Evolutionary conservation across 2,888 invertebrate species (phyloP), one percentile per base, ranked within the genome.

Genomic region (Philereme transversata): DNA sequence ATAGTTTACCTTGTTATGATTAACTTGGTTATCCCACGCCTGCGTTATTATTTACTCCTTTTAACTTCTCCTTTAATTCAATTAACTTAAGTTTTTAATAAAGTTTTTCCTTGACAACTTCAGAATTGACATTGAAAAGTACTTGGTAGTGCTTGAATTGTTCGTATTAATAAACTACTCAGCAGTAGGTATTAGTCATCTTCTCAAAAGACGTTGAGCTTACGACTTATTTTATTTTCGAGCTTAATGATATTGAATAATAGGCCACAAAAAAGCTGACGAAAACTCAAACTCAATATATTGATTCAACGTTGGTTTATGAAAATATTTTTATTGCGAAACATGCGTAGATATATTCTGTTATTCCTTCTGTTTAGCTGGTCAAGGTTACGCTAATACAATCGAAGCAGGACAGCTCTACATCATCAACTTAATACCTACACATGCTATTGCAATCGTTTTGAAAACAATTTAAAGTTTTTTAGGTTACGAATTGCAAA

Each of bases 391-490:
- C 41, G 48, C 41, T 34, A 11, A 48, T 10, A 47, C 11, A 11
- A 48, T 55, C 41, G 6, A 46, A 10, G 5, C 34, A 40, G 33
- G 57, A 34, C 50, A 40, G 38, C 22, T 57, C 43, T 0, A 43
- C 43, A 10, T 5, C 22, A 22, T 22, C 22, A 22, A 22, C 22
- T 22, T 10, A 41, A 9, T 4, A 5, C 1, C 11, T 51, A 47
- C 35, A 33, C 43, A 38, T 46, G 36, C 38, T 54, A 33, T 48
- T 36, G 47, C 43, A 57, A 57, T 51, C 34, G 34, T 51, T 47
- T 46, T 46, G 22, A 46, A 51, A 48, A 48, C 57, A 8, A 45
- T 38, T 44, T 11, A 9, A 45, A 46, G 46, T 55, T 41, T 54
- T 51, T 9, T 44, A 47, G 35, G 11, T 35, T 41, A 51, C 6